These are phyloP conservation scores for Papilio demoleus DNA, from an alignment of 2,888 invertebrate genomes.

Conservation along the genomic window DNA sequence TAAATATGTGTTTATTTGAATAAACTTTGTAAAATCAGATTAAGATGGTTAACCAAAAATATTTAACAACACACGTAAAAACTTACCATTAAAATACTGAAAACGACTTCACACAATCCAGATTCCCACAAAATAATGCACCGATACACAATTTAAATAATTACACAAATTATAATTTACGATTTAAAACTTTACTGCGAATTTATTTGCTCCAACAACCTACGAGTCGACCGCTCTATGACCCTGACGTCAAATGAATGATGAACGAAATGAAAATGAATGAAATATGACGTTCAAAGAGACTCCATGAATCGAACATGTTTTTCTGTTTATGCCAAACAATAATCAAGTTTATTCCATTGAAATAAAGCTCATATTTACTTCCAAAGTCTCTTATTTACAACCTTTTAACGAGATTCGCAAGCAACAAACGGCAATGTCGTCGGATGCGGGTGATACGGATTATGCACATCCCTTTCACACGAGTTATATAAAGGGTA, in stretches of 20 bases:
- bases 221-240: background rate
- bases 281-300: conserved; percentile 42
- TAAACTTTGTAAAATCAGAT: too few relatives aligned
- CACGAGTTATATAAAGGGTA: conserved; percentile 46
- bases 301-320: conserved; percentile 45
- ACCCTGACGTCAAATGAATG: conserved; percentile 11
- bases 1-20: too few relatives aligned
- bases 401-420: conserved; percentile 49
- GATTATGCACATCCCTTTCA: conserved; percentile 45
- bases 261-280: conserved; percentile 27
- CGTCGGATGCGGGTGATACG: conserved; percentile 58
- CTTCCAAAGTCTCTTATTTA: conserved; percentile 9
- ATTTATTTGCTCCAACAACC: background rate
- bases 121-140: conserved; percentile 31
- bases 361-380: fast-evolving
- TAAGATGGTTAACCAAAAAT: too few relatives aligned
- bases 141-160: conserved; percentile 25
- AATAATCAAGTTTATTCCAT: conserved; percentile 23
- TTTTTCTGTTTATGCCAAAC: background rate
- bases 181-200: conserved; percentile 4
- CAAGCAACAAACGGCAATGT: conserved; percentile 56
- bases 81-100: conserved; percentile 39
- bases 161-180: conserved; percentile 29
- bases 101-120: conserved; percentile 21
- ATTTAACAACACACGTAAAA: too few relatives aligned